Evolutionary conservation across 1,140 invertebrate species (phyloP), one percentile per base, ranked within the genome.

Genomic region (Arion vulgaris): DNA sequence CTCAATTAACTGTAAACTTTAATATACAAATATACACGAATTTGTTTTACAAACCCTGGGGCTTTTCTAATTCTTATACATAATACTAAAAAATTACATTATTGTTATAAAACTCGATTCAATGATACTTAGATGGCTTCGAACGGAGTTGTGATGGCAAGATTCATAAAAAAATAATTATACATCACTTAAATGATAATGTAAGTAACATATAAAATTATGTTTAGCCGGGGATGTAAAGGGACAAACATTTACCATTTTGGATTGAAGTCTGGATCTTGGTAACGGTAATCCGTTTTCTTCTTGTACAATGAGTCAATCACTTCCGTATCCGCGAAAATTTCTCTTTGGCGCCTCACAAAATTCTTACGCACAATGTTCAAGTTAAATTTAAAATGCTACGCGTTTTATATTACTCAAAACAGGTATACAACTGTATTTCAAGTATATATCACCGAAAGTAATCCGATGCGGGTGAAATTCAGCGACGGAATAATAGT

Each of bases 281-380:
- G 13, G 5, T 0, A 71, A 71, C 68, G 23, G 32, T 36, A 38
- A 51, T 38, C 41, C 78, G 62, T 66, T 53, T 36, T 17, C 45
- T 36, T 51, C 28, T 4, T 28, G 36, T 49, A 32, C 77, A 23
- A 28, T 80, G 78, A 72, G 78, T 80, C 78, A 80, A 71, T 71
- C 78, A 80, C 78, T 80, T 80, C 78, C 78, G 78, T 80, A 80
- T 80, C 78, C 78, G 68, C 38, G 78, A 13, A 34, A 80, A 71
- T 78, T 78, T 38, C 74, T 76, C 74, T 76, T 76, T 76, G 74
- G 74, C 74, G 76, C 57, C 34, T 49, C 53, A 34, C n/a, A 39
- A 78, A 78, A 78, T 78, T 78, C 76, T 23, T 78, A 23, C 76
- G 76, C 76, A 66, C 34, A 36, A 57, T 39, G 23, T 15, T 51